A percentile compares a stretch with the other conserved stretches of the same genome.
These are phyloP conservation scores for Scaptomyza caliginosa DNA, from an alignment of 2,888 invertebrate genomes.

Conservation along the genomic window DNA sequence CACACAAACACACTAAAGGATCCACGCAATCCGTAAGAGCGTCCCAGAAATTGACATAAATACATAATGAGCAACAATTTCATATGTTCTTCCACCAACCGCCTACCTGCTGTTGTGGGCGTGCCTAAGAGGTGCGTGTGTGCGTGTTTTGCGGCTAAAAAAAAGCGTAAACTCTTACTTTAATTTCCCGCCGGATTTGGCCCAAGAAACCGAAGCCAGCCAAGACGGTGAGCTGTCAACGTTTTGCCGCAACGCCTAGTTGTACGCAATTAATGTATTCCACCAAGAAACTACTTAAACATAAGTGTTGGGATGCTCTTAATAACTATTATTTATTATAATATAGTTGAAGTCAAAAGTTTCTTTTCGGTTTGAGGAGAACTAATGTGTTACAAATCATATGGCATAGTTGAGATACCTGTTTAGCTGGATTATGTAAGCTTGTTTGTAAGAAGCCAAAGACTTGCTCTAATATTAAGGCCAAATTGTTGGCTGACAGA, in stretches of 20 bases:
- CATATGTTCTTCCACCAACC: conserved; percentile 32
- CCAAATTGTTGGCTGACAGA: conserved; percentile 71
- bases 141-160: conserved; percentile 56
- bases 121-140: conserved; percentile 54
- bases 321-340: too few species aligned
- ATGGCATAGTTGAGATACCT: conserved; percentile 12
- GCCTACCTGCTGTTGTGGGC: conserved; percentile 24
- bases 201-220: conserved; percentile 46
- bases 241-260: conserved; percentile 63
- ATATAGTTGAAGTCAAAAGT: too few species aligned
- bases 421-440: not conserved
- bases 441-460: conserved; percentile 16
- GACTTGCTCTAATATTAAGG: conserved; percentile 69
- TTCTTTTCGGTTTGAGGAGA: too few species aligned
- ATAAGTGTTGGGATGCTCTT: conserved; percentile 20
- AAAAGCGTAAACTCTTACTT: conserved; percentile 76
- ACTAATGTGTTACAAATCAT: not conserved
- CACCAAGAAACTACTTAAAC: conserved; percentile 52
- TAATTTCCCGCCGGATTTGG: conserved; percentile 74
- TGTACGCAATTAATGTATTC: conserved; percentile 67
- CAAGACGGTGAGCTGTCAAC: conserved; percentile 63
- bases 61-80: conserved; percentile 76
- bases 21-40: conserved; percentile 33
- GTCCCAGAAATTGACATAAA: conserved; percentile 76
- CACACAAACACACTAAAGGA: conserved; percentile 25